Evolutionary conservation across 2,888 invertebrate genomes (phyloP).

Genomic region (Unio delphinus): DNA sequence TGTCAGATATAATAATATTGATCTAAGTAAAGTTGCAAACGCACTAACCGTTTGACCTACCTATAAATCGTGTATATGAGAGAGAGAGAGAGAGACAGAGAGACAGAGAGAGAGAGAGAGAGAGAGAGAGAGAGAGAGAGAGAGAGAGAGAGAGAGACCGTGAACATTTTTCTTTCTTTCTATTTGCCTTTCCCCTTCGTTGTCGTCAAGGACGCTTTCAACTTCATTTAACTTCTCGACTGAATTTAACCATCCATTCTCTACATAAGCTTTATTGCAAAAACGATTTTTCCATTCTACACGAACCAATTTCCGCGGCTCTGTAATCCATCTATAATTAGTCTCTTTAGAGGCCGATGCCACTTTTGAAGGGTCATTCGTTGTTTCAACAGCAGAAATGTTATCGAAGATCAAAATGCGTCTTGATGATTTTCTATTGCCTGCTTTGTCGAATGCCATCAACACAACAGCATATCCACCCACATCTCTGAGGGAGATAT

Average conservation of each 20-base stretch:
- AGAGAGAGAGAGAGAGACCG: background rate
- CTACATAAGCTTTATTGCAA: constrained; percentile 20
- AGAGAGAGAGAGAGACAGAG: too few species aligned
- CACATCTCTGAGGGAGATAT: too few species aligned
- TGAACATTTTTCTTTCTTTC: constrained; percentile 1
- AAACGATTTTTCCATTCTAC: constrained; percentile 28
- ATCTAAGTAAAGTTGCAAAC: too few species aligned
- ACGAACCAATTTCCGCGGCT: constrained; percentile 10
- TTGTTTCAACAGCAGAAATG: constrained; percentile 18
- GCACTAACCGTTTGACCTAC: too few species aligned
- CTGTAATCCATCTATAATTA: constrained; percentile 25
- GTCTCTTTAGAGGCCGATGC: constrained; percentile 12
- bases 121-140: too few species aligned
- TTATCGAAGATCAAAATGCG: constrained; percentile 33
- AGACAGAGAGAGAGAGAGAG: too few species aligned
- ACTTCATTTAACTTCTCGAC: constrained; percentile 8
- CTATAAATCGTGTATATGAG: too few species aligned
- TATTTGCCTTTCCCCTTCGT: constrained; percentile 9
- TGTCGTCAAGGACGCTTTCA: constrained; percentile 24
- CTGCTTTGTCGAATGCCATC: constrained; percentile 27
- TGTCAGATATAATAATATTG: too few species aligned
- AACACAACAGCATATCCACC: background rate
- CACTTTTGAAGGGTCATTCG: constrained; percentile 4
- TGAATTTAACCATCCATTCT: constrained; percentile 25
- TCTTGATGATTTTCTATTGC: constrained; percentile 24